Base-by-base conservation (phyloP, 2,797 vertebrate genomes). In the Rallus crepitans region DNA sequence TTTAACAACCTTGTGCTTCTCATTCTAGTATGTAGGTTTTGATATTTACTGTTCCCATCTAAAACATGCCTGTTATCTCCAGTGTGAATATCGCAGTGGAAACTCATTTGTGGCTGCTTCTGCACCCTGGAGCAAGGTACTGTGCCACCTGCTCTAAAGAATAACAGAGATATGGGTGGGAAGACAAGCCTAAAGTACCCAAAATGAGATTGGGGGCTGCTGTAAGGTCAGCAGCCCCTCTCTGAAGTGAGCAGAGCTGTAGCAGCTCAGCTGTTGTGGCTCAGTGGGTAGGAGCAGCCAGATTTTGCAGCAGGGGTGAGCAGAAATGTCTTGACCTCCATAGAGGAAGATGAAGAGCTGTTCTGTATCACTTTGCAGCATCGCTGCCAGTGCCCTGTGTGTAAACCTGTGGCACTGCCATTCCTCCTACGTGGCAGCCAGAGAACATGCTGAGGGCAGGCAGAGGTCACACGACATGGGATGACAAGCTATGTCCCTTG, bases 401-500 rank as follows among this genome's bases (percentile, higher is more conserved):
- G 40, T 33, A 35, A 55, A 50, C 27, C 35, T 1, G 2, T 19
- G 53, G 14, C 25, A 3, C 31, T 53, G 63, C 39, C 9, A 2
- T 66, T 66, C 42, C 48, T 63, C 33, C 55, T 31, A 2, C 33
- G 1, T 0, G 3, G 37, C 63, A 66, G 31, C 24, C 2, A 1
- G 56, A n/a, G 35, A 65, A 13, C 0, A 15, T 15, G 2, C 11
- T 4, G 52, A 61, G 57, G 61, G 20, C 8, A 7, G 52, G 52
- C n/a, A 39, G 31, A 66, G 40, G 61, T 37, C 4, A 2, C 47
- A 6, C 0, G 0, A 8, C 21, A 30, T 6, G 7, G 40, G 61
- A 33, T 37, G 30, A 1, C 40, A 61, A n/a, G 25, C 61, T 79
- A 18, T 53, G 33, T 85, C 23, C 56, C 1, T 2, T 6, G 30